Evolutionary conservation across 2,888 invertebrate genomes (phyloP).

Genomic region (Hirtodrosophila alboralis): DNA sequence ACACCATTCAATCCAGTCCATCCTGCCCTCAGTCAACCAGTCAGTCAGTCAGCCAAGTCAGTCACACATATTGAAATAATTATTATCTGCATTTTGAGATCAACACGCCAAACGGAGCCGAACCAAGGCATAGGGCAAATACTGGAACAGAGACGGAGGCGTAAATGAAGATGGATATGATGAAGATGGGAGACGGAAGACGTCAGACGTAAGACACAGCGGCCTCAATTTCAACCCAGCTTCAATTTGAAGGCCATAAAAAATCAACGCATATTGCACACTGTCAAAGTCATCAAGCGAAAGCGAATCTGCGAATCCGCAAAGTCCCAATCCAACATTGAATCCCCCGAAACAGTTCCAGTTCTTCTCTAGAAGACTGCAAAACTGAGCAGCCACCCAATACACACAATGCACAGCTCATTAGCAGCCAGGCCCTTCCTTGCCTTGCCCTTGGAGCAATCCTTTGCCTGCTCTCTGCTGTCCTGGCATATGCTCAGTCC

Average conservation of each 20-base stretch:
- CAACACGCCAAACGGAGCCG: slow-evolving; percentile 67
- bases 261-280: slow-evolving; percentile 83
- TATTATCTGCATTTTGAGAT: slow-evolving; percentile 82
- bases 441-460: too few relatives aligned
- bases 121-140: slow-evolving; percentile 18
- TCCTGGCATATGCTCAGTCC: slow-evolving; percentile 1
- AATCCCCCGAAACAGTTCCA: too few relatives aligned
- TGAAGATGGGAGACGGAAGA: too few relatives aligned
- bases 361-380: too few relatives aligned
- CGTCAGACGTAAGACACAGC: too few relatives aligned
- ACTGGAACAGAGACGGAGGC: slow-evolving; percentile 4
- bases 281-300: slow-evolving; percentile 73
- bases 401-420: slow-evolving; percentile 47
- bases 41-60: slow-evolving; percentile 61
- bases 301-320: slow-evolving; percentile 4
- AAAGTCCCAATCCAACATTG: too few relatives aligned
- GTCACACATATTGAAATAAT: slow-evolving; percentile 83
- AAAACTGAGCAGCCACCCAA: slow-evolving; percentile 9
- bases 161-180: too few relatives aligned
- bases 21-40: slow-evolving; percentile 6
- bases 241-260: slow-evolving; percentile 82
- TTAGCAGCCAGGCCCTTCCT: slow-evolving; percentile 34
- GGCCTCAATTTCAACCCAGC: slow-evolving; percentile 47
- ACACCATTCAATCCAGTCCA: slow-evolving; percentile 1
- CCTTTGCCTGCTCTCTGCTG: slow-evolving; percentile 2